phyloP scores from a whole-genome alignment of 1,140 invertebrate species.

The Copidosoma floridanum region DNA sequence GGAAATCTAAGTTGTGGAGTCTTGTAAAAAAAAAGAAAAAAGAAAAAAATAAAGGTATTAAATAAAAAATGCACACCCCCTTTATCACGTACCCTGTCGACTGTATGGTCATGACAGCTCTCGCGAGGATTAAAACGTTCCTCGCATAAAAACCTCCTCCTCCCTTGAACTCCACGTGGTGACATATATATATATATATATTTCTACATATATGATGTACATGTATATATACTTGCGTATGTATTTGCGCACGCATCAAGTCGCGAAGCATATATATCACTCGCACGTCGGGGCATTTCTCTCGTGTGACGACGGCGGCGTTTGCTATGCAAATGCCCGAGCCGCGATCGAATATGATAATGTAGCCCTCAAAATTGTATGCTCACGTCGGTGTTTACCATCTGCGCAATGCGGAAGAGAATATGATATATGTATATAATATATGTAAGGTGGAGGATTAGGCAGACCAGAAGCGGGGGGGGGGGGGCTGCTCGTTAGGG shows the following conservation, averaged over 20 bases:
- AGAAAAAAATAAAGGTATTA: no score
- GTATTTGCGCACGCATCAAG: not conserved
- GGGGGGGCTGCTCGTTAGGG: no score
- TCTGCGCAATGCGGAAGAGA: not conserved
- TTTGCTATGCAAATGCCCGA: slow-evolving; percentile 13
- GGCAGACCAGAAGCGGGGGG: no score
- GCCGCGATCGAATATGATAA: slow-evolving; percentile 15
- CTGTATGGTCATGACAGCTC: not conserved
- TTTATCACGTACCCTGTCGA: not conserved
- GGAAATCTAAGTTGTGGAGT: not conserved
- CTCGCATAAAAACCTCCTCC: not conserved
- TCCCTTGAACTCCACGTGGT: not conserved
- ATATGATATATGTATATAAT: not conserved
- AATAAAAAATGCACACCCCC: not conserved
- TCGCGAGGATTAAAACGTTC: not conserved
- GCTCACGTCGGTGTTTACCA: no score
- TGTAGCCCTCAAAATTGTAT: no score
- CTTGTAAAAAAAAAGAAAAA: not conserved
- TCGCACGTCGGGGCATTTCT: no score
- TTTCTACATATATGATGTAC: no score
- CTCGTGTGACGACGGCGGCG: not conserved
- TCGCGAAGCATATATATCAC: not conserved
- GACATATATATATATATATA: not conserved
- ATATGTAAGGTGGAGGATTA: not conserved
- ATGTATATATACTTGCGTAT: no score